Conservation (phyloP, 2,888 invertebrate species). For the Protonemura montana region DNA sequence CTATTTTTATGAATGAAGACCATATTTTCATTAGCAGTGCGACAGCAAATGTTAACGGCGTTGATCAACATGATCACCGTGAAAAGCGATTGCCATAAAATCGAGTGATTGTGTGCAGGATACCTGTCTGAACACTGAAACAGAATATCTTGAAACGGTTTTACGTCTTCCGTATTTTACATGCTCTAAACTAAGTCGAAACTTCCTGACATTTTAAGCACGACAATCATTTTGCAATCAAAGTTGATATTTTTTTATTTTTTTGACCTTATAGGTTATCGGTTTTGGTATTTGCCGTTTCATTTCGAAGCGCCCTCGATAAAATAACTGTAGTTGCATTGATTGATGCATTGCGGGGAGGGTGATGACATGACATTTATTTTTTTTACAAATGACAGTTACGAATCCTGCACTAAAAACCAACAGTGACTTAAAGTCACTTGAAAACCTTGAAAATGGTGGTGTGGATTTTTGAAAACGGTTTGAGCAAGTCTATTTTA, state of each 20-base stretch:
- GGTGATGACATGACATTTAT: too few species aligned
- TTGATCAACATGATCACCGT: neutral
- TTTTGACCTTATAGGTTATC: too few species aligned
- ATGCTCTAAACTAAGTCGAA: neutral
- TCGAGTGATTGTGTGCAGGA: neutral
- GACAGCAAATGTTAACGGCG: neutral
- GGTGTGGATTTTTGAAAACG: neutral
- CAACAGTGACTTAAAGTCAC: too few species aligned
- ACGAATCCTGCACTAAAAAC: too few species aligned
- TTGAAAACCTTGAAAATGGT: neutral
- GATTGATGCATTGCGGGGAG: too few species aligned
- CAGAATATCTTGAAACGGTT: neutral
- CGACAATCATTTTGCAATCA: neutral
- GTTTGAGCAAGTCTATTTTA: neutral
- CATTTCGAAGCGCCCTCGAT: neutral
- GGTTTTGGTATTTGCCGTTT: neutral
- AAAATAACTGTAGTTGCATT: too few species aligned
- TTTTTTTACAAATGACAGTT: too few species aligned
- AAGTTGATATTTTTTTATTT: neutral
- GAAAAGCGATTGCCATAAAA: neutral
- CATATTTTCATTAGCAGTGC: neutral
- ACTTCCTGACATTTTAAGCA: neutral
- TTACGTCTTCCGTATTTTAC: constrained; percentile 4
- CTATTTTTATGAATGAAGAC: constrained; percentile 7
- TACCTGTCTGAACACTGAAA: neutral